phyloP scores from a whole-genome alignment of 2,797 vertebrate species.

The Limosa lapponica region DNA sequence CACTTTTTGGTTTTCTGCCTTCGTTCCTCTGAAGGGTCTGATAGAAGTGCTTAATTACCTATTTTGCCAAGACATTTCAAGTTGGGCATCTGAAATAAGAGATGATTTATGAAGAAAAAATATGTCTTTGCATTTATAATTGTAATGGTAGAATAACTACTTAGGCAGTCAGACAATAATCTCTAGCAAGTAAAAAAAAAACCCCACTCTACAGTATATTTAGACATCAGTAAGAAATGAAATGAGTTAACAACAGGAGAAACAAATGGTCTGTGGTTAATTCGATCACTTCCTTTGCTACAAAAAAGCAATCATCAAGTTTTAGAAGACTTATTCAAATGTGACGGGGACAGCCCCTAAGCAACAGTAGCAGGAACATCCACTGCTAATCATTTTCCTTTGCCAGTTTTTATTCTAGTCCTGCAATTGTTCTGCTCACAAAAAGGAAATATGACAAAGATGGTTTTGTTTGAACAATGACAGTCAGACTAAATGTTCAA shows the following conservation, averaged over 20 bases:
- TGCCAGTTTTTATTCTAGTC: constrained; percentile 1
- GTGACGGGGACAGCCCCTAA: constrained; percentile 45
- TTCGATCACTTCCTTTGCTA: constrained; percentile 54
- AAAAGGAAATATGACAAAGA: neutral
- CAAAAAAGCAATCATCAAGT: constrained; percentile 21
- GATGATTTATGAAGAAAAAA: neutral
- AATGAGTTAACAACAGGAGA: constrained; percentile 37
- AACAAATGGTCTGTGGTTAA: constrained; percentile 66
- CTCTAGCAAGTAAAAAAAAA: neutral
- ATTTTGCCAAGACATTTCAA: neutral
- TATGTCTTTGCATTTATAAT: neutral
- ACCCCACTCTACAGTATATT: neutral
- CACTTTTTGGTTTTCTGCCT: neutral
- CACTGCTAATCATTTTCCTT: neutral
- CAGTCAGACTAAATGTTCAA: neutral
- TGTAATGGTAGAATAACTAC: neutral
- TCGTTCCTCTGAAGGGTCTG: neutral
- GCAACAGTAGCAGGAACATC: constrained; percentile 29
- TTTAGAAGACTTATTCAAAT: constrained; percentile 33
- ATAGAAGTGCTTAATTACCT: neutral
- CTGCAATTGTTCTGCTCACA: neutral
- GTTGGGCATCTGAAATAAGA: neutral
- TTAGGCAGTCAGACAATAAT: neutral
- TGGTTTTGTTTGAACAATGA: neutral
- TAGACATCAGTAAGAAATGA: constrained; percentile 15